Evolutionary conservation across 2,113 vertebrate genomes (phyloP).

Genomic region (Merops nubicus): DNA sequence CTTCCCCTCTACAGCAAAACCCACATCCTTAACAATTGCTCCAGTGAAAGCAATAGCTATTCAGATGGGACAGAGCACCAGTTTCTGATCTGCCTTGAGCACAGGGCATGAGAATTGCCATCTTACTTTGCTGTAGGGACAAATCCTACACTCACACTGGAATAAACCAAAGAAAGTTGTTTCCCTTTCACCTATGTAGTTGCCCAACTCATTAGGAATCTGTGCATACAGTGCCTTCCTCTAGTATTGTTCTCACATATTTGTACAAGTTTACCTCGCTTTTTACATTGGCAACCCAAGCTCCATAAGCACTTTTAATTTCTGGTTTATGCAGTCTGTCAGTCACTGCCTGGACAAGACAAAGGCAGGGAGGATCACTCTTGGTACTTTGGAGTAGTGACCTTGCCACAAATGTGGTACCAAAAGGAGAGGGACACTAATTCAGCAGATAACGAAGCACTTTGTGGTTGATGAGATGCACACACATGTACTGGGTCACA

Average conservation of each 20-base stretch:
- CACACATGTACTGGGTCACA: not conserved
- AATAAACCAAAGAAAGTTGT: not conserved
- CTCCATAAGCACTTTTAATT: not conserved
- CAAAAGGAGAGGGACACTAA: not conserved
- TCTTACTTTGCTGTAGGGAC: not conserved
- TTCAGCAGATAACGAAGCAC: not conserved
- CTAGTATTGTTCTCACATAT: not conserved
- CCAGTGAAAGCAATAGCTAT: not conserved
- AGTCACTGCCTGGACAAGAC: not conserved
- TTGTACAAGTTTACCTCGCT: not conserved
- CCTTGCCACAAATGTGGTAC: accelerated
- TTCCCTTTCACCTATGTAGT: not conserved
- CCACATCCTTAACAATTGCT: not conserved
- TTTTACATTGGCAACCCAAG: not conserved
- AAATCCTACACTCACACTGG: not conserved
- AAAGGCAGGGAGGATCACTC: not conserved
- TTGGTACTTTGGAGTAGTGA: not conserved
- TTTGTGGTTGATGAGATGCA: not conserved
- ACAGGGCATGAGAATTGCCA: not conserved
- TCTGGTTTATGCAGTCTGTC: not conserved
- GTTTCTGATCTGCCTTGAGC: not conserved
- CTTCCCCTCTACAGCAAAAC: not conserved
- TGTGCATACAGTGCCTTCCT: not conserved
- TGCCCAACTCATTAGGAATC: not conserved
- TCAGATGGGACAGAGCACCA: not conserved